Conservation (phyloP, 1,140 invertebrate species). For the Drosophila yakuba region DNA sequence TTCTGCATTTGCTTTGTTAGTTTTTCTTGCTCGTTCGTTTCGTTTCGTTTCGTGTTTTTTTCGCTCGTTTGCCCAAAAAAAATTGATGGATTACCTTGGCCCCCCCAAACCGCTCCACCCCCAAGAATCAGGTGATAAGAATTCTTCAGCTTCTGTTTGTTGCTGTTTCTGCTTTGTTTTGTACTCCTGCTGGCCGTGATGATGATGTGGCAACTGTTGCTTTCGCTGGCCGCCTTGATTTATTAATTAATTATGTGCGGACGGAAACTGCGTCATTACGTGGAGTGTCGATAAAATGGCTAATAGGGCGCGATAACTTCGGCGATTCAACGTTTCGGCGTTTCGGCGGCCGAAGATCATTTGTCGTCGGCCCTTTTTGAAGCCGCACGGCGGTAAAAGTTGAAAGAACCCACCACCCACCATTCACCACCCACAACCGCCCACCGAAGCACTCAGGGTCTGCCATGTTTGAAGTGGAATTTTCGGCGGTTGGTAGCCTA, state of each 20-base stretch:
- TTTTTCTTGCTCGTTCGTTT: constrained; percentile 50
- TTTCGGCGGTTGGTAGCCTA: constrained; percentile 19
- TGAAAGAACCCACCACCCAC: constrained; percentile 41
- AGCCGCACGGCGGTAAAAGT: constrained; percentile 50
- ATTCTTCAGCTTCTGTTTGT: constrained; percentile 28
- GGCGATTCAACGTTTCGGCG: constrained; percentile 30
- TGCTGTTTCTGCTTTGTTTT: not conserved
- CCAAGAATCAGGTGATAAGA: constrained; percentile 56
- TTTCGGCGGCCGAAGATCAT: constrained; percentile 56
- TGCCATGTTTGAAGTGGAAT: constrained; percentile 53
- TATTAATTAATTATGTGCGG: constrained; percentile 80
- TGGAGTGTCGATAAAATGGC: constrained; percentile 65
- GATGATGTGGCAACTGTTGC: constrained; percentile 64
- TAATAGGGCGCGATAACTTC: constrained; percentile 65
- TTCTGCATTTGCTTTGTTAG: constrained; percentile 65
- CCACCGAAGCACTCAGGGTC: not conserved
- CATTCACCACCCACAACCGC: constrained; percentile 9
- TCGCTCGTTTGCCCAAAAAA: constrained; percentile 55
- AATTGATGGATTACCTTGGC: constrained; percentile 81
- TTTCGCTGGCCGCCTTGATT: constrained; percentile 65
- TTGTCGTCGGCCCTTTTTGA: constrained; percentile 57
- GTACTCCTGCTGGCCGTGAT: constrained; percentile 8
- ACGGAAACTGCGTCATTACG: constrained; percentile 71
- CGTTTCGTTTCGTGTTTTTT: constrained; percentile 45
- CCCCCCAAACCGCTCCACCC: not conserved